phyloP scores from a whole-genome alignment of 2,113 vertebrate species.

The Perccottus glenii region DNA sequence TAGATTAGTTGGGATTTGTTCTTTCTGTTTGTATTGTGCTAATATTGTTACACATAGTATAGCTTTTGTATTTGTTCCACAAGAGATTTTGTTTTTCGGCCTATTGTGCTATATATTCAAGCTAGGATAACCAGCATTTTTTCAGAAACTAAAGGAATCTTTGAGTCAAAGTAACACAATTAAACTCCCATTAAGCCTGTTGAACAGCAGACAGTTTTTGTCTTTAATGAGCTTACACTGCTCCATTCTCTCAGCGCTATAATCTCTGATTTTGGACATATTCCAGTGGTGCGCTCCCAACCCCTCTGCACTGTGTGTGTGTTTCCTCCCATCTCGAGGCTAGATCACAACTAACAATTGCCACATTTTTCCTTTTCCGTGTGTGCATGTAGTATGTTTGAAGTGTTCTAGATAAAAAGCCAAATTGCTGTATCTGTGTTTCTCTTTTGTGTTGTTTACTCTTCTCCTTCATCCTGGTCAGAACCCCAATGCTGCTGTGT shows the following conservation, averaged over 20 bases:
- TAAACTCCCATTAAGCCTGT: constrained; percentile 74
- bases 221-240: constrained; percentile 79
- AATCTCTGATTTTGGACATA: constrained; percentile 76
- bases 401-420: constrained; percentile 38
- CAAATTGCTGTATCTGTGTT: constrained; percentile 14
- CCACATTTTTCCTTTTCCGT: constrained; percentile 26
- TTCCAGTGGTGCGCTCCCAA: constrained; percentile 67
- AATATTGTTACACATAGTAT: no score
- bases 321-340: constrained; percentile 4
- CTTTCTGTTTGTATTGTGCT: no score
- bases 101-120: no score
- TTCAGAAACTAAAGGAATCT: constrained; percentile 53
- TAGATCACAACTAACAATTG: constrained; percentile 23
- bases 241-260: constrained; percentile 73
- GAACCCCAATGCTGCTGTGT: constrained; percentile 34
- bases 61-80: no score
- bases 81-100: no score
- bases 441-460: constrained; percentile 6
- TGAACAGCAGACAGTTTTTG: constrained; percentile 73
- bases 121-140: constrained; percentile 31
- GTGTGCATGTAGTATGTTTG: constrained; percentile 11
- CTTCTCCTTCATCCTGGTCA: constrained; percentile 27
- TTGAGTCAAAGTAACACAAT: constrained; percentile 65
- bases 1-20: no score
- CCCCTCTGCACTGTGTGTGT: constrained; percentile 12